Evolutionary conservation across 2,797 vertebrate genomes (phyloP).

Genomic region (Meda fulgida): DNA sequence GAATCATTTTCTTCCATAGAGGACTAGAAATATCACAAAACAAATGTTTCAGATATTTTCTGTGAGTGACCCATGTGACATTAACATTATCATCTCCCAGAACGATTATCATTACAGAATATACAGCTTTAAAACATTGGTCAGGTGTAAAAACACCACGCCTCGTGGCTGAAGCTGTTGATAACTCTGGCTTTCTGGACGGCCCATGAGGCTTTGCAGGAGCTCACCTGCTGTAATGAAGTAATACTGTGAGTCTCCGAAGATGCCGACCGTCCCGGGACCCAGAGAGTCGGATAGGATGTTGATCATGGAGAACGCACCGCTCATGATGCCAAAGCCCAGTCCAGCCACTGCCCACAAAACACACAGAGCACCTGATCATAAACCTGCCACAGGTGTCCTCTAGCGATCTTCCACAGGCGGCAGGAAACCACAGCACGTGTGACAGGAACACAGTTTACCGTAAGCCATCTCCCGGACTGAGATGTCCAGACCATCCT

Average conservation of each 20-base stretch:
- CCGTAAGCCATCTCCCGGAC: conserved; percentile 72
- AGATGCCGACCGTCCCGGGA: conserved; percentile 68
- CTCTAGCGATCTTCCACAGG: neutral
- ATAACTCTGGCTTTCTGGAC: neutral
- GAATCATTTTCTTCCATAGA: neutral
- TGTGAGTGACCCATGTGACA: neutral
- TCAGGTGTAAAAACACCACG: neutral
- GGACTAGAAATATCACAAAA: neutral
- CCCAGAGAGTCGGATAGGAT: conserved; percentile 68
- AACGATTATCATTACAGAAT: neutral
- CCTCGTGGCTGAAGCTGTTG: neutral
- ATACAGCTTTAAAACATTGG: neutral
- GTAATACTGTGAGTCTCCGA: conserved; percentile 71
- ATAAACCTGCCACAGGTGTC: neutral
- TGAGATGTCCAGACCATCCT: conserved; percentile 65
- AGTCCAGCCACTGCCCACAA: conserved; percentile 65
- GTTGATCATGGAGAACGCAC: conserved; percentile 72
- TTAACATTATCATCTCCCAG: neutral
- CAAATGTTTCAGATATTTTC: neutral
- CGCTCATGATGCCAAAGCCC: conserved; percentile 70
- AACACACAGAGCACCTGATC: neutral
- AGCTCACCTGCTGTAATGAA: conserved; percentile 66
- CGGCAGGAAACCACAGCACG: neutral
- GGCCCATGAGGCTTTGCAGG: neutral
- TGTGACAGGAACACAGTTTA: conserved; percentile 39